Evolutionary conservation across 2,113 vertebrate genomes (phyloP), one percentile per base, ranked within the genome.

Genomic region (Neogale vison): DNA sequence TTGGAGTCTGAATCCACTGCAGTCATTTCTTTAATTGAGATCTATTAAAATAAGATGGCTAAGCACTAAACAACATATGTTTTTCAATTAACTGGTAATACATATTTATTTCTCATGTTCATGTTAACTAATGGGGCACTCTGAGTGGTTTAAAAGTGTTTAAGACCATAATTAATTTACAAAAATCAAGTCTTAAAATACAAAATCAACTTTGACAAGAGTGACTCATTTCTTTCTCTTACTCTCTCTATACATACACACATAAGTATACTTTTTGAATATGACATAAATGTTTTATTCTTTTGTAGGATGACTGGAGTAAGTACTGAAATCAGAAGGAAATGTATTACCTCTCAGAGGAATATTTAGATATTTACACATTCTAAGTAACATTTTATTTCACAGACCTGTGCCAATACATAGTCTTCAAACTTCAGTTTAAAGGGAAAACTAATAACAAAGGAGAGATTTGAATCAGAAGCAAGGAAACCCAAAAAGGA

Each of bases 71-170:
- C 97, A 98, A 95, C 97, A 97, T 96, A 98, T 98, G 96, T 96
- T 98, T 98, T 98, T 98, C 98, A 98, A 98, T 98, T 98, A 98
- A 89, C 85, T 98, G 94, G 96, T 87, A 98, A 98, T 97, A 98
- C 89, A 69, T 77, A 98, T 94, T 90, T 98, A 92, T 98, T 98
- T 97, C 96, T 98, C 95, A 97, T 98, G 96, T 71, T 97, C 91
- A n/a, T 94, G 76, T 76, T 98, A 98, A 97, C 85, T 97, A 98
- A 98, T 95, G 67, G 90, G 97, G 55, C n/a, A 97, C 69, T 98
- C 97, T 94, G 91, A 69, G 74, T 97, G 85, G 90, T 94, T 98
- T 97, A 96, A 36, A 98, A 97, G 92, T 98, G 97, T 97, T 97
- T 97, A 97, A 98, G 91, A 88, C 74, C 89, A 97, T 95, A 97